These are phyloP conservation scores for Cheirogaleus medius DNA, from an alignment of 2,113 vertebrate genomes.

Conservation along the genomic window DNA sequence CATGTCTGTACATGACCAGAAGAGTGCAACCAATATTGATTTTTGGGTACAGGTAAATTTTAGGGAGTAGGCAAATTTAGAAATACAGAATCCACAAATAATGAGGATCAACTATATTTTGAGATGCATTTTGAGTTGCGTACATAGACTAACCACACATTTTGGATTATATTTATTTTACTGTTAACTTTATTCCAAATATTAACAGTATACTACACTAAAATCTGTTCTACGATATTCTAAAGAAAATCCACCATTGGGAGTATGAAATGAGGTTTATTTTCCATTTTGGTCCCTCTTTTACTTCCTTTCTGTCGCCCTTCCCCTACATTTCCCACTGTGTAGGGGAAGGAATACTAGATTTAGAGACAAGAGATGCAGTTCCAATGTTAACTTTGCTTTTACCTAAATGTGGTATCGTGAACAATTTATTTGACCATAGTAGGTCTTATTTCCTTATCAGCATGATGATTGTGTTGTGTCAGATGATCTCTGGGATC, in stretches of 20 bases:
- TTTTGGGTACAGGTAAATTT: neutral
- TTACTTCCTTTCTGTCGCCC: neutral
- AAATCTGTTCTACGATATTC: neutral
- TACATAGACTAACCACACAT: neutral
- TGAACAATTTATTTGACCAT: neutral
- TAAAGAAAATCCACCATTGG: neutral
- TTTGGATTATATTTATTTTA: neutral
- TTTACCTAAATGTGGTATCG: neutral
- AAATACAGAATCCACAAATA: neutral
- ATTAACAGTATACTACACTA: neutral
- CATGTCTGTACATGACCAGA: neutral
- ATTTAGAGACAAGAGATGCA: neutral
- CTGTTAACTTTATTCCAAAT: neutral
- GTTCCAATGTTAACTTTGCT: neutral
- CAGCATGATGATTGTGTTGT: neutral
- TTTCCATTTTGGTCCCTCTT: neutral
- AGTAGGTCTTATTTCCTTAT: neutral
- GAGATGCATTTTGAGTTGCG: neutral
- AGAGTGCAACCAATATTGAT: neutral
- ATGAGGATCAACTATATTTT: neutral
- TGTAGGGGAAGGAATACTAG: neutral
- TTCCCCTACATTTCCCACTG: neutral
- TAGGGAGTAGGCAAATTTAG: neutral
- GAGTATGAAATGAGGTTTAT: neutral
- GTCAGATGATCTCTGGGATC: neutral